A percentile compares a stretch with the other conserved stretches of the same genome.
These are phyloP conservation scores for Esox lucius DNA, from an alignment of 2,797 vertebrate species.

Conservation along the genomic window DNA sequence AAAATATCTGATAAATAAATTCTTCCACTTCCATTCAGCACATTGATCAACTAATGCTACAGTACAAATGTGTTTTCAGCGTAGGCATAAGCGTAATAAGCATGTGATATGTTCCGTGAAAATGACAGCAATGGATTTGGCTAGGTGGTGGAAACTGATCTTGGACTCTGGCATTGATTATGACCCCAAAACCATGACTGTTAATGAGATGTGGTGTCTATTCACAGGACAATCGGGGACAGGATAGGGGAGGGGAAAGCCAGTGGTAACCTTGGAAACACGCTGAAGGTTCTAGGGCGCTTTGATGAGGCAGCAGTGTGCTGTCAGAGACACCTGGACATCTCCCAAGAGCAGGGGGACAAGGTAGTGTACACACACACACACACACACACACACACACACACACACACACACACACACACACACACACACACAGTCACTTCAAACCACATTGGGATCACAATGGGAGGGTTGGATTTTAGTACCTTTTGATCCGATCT, in stretches of 20 bases:
- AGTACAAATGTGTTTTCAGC: too few relatives aligned
- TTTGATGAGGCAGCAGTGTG: constrained; percentile 93
- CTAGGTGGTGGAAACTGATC: too few relatives aligned
- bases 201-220: neutral
- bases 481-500: neutral
- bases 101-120: too few relatives aligned
- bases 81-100: too few relatives aligned
- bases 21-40: too few relatives aligned
- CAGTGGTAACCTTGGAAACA: constrained; percentile 96
- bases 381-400: constrained; percentile 3
- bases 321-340: constrained; percentile 95
- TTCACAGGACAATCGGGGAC: constrained; percentile 89
- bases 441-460: too few relatives aligned
- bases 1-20: too few relatives aligned
- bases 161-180: neutral
- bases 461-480: neutral
- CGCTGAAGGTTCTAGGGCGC: constrained; percentile 89
- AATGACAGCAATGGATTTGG: too few relatives aligned
- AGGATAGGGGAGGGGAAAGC: constrained; percentile 95
- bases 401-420: too few relatives aligned
- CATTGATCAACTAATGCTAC: too few relatives aligned
- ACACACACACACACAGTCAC: too few relatives aligned
- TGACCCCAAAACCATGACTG: neutral
- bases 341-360: constrained; percentile 93
- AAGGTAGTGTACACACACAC: constrained; percentile 76